Conservation (phyloP, 2,113 vertebrate species). For the Rhinoderma darwinii region DNA sequence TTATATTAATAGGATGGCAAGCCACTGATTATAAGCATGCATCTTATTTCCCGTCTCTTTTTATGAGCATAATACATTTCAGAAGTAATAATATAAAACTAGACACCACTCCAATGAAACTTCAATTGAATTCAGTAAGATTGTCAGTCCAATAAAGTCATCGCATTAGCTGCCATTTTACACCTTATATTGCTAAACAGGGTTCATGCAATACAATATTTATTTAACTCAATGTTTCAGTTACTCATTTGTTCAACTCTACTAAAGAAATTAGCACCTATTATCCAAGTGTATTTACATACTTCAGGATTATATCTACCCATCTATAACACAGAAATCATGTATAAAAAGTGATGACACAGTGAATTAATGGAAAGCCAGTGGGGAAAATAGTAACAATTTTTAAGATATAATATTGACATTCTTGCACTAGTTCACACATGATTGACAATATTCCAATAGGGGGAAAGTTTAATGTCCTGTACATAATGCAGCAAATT, state of each 20-base stretch:
- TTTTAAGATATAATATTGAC: background rate
- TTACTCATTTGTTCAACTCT: background rate
- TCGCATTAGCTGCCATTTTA: background rate
- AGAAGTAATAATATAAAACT: slow-evolving; percentile 10
- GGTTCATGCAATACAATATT: background rate
- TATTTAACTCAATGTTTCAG: background rate
- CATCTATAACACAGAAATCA: no score
- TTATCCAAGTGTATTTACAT: background rate
- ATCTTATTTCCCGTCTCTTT: slow-evolving; percentile 21
- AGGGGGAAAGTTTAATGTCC: background rate
- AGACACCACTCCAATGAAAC: slow-evolving; percentile 3
- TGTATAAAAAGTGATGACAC: no score
- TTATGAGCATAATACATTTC: slow-evolving; percentile 36
- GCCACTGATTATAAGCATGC: slow-evolving; percentile 9
- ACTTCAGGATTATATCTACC: no score
- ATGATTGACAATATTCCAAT: background rate
- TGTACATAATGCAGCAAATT: background rate
- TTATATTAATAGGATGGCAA: slow-evolving; percentile 50
- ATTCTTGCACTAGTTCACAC: background rate
- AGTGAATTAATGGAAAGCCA: background rate
- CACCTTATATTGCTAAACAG: background rate
- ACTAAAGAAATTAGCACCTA: background rate
- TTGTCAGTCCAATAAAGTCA: background rate
- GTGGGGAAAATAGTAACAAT: background rate
- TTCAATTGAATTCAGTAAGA: slow-evolving; percentile 1